Evolutionary conservation across 2,113 vertebrate genomes (phyloP), one percentile per base, ranked within the genome.

Genomic region (Ophthalmolycus amberensis): DNA sequence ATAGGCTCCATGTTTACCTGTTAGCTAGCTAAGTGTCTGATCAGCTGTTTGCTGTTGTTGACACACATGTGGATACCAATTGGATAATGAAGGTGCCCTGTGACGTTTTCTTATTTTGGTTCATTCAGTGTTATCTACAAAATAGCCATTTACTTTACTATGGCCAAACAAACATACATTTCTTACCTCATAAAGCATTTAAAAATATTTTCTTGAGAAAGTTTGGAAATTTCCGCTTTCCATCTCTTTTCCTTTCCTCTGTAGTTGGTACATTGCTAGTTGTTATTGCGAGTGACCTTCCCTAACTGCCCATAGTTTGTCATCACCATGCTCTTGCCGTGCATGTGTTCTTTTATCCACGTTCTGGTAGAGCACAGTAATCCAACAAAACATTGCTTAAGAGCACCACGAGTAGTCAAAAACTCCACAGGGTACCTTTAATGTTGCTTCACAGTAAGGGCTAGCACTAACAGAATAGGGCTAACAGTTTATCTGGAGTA

Each of bases 121-220:
- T 72, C 4, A 20, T 50, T 67, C 22, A 71, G 22, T 52, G 25
- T 67, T 71, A 25, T 18, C 18, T 56, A 18, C 27, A 16, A 63
- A 80, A n/a, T 69, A 16, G 6, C 5, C 6, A 7, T 9, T 71
- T 40, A 25, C 0, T 64, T 46, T 9, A 9, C 37, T 64, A 29
- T 56, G 9, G 20, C 46, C 22, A 27, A 68, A 64, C 18, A 60
- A 18, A 69, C 42, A 58, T 58, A 74, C 71, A 74, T 84, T 59
- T 32, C 68, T 48, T 86, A 76, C 81, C 75, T 86, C 87, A 73
- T 77, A 15, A 59, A 79, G 44, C 6, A 72, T 75, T 40, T 37
- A 4, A 42, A 20, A 69, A 34, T 9, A 3, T 48, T 42, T 77
- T 46, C 29, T 20, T 25, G 29, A 32, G 25, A 34, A 15, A 42